These are phyloP conservation scores for Protonibea diacanthus DNA, from an alignment of 2,797 vertebrate genomes.

Conservation along the genomic window DNA sequence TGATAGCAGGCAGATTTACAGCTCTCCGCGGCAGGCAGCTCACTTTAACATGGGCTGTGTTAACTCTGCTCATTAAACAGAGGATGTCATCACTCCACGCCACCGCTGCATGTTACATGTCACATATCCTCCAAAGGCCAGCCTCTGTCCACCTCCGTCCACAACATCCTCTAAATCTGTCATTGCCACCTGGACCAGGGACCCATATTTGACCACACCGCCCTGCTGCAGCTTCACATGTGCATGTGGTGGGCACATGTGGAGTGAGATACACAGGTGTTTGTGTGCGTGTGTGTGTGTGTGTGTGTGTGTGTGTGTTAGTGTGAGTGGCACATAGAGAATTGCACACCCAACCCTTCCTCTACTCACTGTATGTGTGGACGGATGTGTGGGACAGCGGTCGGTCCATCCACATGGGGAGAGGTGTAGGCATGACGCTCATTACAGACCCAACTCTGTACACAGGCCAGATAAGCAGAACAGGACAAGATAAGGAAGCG, in stretches of 20 bases:
- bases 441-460: conserved; percentile 80
- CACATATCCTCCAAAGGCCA: conserved; percentile 92
- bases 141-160: conserved; percentile 94
- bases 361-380: conserved; percentile 64
- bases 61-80: conserved; percentile 92
- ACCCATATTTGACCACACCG: conserved; percentile 74
- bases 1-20: conserved; percentile 88
- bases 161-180: conserved; percentile 99
- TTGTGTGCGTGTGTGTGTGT: conserved; percentile 85
- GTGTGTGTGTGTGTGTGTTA: conserved; percentile 58
- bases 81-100: conserved; percentile 97
- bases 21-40: conserved; percentile 85
- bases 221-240: conserved; percentile 67
- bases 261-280: conserved; percentile 85
- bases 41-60: conserved; percentile 83
- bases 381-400: conserved; percentile 70
- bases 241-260: conserved; percentile 85
- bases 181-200: conserved; percentile 90
- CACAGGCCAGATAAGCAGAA: conserved; percentile 85
- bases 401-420: conserved; percentile 76
- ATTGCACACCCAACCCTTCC: conserved; percentile 34
- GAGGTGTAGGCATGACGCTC: conserved; percentile 78
- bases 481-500: conserved; percentile 86
- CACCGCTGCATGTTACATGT: conserved; percentile 90
- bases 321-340: conserved; percentile 14